A percentile compares a stretch with the other conserved stretches of the same genome.
These are phyloP conservation scores for Drosophila crucigera DNA, from an alignment of 2,888 invertebrate species.

Conservation along the genomic window DNA sequence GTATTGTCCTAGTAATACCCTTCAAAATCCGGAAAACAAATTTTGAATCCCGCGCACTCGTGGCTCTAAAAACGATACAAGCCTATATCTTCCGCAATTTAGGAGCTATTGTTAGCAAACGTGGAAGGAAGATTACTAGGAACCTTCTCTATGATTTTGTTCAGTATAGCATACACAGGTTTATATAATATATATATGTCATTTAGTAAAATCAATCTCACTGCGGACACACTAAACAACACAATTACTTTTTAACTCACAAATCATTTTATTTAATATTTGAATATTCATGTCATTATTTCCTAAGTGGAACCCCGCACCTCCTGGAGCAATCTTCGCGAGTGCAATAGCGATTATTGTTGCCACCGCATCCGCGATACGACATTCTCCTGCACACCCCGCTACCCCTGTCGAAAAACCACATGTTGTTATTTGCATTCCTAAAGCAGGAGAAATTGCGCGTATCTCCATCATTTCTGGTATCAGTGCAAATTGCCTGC, in stretches of 20 bases:
- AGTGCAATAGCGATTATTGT: neutral
- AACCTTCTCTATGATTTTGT: too few species aligned
- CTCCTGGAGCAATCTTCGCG: neutral
- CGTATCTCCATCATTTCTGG: neutral
- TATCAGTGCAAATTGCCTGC: neutral
- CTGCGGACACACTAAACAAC: neutral
- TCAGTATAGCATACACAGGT: too few species aligned
- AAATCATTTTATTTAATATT: neutral
- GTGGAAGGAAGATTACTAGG: too few species aligned
- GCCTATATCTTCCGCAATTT: too few species aligned
- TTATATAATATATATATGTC: neutral
- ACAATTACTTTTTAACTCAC: neutral
- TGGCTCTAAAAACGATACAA: too few species aligned
- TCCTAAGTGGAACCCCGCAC: neutral
- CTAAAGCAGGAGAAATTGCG: neutral
- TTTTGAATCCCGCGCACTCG: too few species aligned
- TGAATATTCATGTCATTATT: neutral
- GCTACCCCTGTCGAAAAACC: neutral
- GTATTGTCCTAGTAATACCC: too few species aligned
- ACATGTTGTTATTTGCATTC: slow-evolving; percentile 12
- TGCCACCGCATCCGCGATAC: neutral
- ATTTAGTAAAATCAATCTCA: neutral
- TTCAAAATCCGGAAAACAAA: too few species aligned
- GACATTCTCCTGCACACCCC: neutral
- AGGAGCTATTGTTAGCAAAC: too few species aligned